phyloP scores from a whole-genome alignment of 1,140 invertebrate species.

The Hylyphantes graminicola region DNA sequence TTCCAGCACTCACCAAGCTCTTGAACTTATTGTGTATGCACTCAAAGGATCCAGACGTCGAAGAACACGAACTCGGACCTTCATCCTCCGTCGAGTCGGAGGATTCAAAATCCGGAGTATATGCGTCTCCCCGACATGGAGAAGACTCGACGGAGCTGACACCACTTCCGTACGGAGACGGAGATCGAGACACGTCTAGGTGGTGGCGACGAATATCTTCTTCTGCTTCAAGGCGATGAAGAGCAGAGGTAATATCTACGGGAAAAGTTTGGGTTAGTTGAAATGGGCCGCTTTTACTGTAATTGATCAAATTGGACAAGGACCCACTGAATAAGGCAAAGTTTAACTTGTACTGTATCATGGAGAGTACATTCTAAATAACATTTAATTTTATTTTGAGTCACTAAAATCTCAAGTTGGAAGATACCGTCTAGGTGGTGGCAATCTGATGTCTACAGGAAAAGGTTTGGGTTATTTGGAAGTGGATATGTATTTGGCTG shows the following conservation, averaged over 20 bases:
- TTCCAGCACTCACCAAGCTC: constrained; percentile 31
- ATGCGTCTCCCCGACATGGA: constrained; percentile 49
- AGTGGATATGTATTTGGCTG: no score
- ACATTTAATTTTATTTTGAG: no score
- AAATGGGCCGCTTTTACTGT: no score
- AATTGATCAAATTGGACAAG: no score
- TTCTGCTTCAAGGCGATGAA: constrained; percentile 3
- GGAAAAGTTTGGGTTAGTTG: no score
- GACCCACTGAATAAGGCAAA: no score
- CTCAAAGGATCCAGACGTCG: constrained; percentile 59
- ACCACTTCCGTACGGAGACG: constrained; percentile 20
- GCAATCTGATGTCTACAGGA: no score
- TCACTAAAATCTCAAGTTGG: no score
- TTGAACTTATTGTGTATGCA: constrained; percentile 65
- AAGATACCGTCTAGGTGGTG: no score
- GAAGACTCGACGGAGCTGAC: constrained; percentile 40
- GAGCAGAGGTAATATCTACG: constrained; percentile 39
- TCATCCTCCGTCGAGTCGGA: constrained; percentile 59
- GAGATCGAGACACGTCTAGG: constrained; percentile 13
- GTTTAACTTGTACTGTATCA: no score
- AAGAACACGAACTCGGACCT: constrained; percentile 67
- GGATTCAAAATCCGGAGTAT: constrained; percentile 66
- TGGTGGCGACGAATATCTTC: constrained; percentile 5
- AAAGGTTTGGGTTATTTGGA: no score
- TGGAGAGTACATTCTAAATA: no score